Evolutionary conservation across 1,140 invertebrate species (phyloP), one percentile per base, ranked within the genome.

Genomic region (Hylaeus anthracinus): DNA sequence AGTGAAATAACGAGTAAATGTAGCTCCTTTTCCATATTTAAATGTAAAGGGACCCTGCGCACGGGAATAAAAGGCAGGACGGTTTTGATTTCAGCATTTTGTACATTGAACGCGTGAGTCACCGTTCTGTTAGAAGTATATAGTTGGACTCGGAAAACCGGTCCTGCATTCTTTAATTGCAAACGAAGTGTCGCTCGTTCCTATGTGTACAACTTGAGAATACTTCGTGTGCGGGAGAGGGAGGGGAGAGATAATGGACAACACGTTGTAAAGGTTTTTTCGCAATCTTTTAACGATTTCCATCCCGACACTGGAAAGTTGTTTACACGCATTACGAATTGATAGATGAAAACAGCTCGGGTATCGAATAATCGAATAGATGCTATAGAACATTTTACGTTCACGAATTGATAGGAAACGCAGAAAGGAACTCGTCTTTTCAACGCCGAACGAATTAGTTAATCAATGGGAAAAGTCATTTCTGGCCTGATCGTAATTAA

Each of bases 41-140:
- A 45, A 12, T 15, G 8, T 3, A 12, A 14, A 39, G 41, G 41
- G 3, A 14, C 5, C 5, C 41, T n/a, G 12, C 12, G 10, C 5
- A 45, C 45, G 12, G 14, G 15, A 14, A 64, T 45, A 64, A 45
- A 45, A 45, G 12, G 12, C 5, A 70, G 66, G n/a, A 43, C 10
- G 15, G 10, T 9, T 71, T 63, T 55, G 75, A 78, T 78, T 63
- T 71, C 9, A 71, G 39, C 75, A 63, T 53, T 78, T 78, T 45
- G 37, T 53, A 15, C 58, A 1, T 45, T 72, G 39, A 0, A 63
- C 71, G 70, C 58, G 45, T 78, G 76, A 72, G 56, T 78, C 76
- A 78, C 58, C 66, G 37, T 70, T 72, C 76, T 64, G 76, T 72
- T 79, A 79, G 58, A 79, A 72, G 69, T 72, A 72, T 72, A 72